Conservation (phyloP, 2,888 invertebrate genomes). For the Rhyacophila evoluta region DNA sequence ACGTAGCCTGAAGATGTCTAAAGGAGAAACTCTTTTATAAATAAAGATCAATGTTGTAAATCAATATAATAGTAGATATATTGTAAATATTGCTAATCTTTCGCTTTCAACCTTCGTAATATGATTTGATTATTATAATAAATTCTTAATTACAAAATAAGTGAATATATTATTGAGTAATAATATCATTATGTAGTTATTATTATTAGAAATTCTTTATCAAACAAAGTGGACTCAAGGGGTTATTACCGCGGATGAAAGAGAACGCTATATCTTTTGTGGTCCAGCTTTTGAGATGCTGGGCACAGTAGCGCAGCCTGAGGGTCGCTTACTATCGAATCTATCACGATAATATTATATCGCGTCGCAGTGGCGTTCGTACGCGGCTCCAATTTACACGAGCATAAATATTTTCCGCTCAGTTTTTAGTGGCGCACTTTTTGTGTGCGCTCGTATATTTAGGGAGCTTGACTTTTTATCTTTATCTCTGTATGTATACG, state of each 20-base stretch:
- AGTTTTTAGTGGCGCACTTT: background rate
- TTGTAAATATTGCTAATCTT: too few relatives aligned
- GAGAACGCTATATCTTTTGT: constrained; percentile 25
- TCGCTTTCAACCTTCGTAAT: too few relatives aligned
- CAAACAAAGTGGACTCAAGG: background rate
- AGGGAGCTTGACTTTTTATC: background rate
- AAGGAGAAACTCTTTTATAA: too few relatives aligned
- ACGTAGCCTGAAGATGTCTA: too few relatives aligned
- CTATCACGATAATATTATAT: constrained; percentile 48
- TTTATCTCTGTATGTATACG: background rate
- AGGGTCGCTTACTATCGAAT: constrained; percentile 52
- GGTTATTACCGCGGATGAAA: background rate
- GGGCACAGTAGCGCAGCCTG: constrained; percentile 53
- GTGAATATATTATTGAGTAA: too few relatives aligned
- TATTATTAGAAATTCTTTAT: too few relatives aligned
- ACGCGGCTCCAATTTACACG: background rate
- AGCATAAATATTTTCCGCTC: constrained; percentile 20
- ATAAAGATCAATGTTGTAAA: too few relatives aligned
- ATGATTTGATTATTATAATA: too few relatives aligned
- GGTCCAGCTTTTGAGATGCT: constrained; percentile 19
- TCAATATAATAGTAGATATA: too few relatives aligned
- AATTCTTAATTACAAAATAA: too few relatives aligned
- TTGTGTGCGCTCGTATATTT: background rate
- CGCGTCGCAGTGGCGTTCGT: constrained; percentile 20
- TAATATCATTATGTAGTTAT: too few relatives aligned